Conservation (phyloP, 1,140 invertebrate species). For the Sitobion miscanthi region DNA sequence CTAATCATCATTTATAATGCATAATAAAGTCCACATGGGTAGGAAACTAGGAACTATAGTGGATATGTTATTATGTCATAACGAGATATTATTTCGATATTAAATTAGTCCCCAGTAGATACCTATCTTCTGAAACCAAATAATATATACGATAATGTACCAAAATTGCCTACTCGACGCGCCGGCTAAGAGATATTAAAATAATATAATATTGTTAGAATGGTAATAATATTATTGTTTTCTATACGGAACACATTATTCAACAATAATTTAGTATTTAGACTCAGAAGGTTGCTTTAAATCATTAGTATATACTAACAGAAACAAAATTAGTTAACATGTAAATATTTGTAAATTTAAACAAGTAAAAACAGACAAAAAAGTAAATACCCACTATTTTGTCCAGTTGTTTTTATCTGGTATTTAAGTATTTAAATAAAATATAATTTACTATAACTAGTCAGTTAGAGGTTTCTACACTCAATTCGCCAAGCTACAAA, state of each 20-base stretch:
- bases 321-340: background rate
- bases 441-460: no score
- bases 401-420: no score
- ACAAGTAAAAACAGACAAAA: background rate
- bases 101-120: background rate
- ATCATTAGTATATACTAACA: background rate
- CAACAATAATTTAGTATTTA: background rate
- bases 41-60: no score
- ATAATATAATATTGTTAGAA: background rate
- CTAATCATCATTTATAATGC: background rate
- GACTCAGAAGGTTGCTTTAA: no score
- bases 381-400: background rate
- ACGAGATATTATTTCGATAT: background rate
- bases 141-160: background rate
- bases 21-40: no score
- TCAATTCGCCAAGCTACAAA: no score
- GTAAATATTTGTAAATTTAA: background rate
- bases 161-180: background rate
- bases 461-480: no score
- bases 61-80: background rate
- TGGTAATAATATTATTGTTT: background rate
- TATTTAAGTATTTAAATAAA: no score
- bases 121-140: background rate
- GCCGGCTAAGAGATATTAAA: background rate
- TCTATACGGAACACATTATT: background rate